These are phyloP conservation scores for Microtus obscurus DNA, from an alignment of 2,797 vertebrate species.

Conservation along the genomic window DNA sequence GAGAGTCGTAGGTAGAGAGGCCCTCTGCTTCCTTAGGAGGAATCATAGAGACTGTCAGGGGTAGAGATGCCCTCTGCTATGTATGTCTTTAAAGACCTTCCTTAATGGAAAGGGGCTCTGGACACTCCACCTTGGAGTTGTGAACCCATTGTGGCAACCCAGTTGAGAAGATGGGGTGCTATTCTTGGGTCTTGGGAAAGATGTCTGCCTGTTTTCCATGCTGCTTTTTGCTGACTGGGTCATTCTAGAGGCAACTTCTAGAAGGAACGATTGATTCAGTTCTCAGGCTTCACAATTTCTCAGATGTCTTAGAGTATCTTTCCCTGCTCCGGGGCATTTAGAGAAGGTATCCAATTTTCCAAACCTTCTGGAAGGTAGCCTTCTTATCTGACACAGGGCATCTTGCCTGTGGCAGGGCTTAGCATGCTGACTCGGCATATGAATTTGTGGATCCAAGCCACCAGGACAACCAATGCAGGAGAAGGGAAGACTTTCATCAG, in stretches of 20 bases:
- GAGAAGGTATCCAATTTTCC: constrained; percentile 48
- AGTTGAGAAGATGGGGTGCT: neutral
- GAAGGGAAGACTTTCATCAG: neutral
- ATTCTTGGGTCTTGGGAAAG: neutral
- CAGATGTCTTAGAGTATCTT: neutral
- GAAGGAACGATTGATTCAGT: constrained; percentile 51
- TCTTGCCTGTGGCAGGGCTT: constrained; percentile 12
- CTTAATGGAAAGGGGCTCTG: constrained; percentile 29
- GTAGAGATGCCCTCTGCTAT: neutral
- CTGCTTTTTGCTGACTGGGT: constrained; percentile 54
- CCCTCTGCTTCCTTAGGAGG: constrained; percentile 38
- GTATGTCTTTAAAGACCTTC: neutral
- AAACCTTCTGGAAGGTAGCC: constrained; percentile 17
- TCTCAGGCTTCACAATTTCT: constrained; percentile 20
- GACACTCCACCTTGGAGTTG: neutral
- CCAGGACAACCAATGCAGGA: neutral
- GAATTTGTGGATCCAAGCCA: neutral
- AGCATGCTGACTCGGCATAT: neutral
- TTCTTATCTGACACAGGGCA: constrained; percentile 48
- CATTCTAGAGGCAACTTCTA: constrained; percentile 68
- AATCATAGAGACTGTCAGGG: constrained; percentile 23
- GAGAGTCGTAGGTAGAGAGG: neutral
- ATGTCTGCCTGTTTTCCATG: constrained; percentile 43
- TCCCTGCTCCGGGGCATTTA: constrained; percentile 39
- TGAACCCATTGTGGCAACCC: constrained; percentile 26